Conservation (phyloP, 2,797 vertebrate species). For the Threskiornis aethiopicus region DNA sequence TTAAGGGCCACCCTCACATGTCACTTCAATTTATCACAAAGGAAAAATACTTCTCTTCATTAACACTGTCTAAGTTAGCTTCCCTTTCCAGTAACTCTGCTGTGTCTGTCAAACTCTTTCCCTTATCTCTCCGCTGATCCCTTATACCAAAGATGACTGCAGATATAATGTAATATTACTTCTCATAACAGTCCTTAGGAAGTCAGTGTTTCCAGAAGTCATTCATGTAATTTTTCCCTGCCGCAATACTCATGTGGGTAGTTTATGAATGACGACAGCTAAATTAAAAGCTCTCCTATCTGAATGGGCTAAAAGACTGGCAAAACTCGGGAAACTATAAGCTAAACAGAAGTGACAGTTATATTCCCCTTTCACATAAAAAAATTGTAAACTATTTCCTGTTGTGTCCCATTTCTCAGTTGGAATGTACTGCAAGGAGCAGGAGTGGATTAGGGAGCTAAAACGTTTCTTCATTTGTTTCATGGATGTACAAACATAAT, state of each 20-base stretch:
- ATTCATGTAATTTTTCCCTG: constrained; percentile 40
- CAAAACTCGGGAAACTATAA: constrained; percentile 67
- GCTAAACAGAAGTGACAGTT: constrained; percentile 86
- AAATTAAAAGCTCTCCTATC: constrained; percentile 63
- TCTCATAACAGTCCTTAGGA: constrained; percentile 31
- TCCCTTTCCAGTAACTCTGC: constrained; percentile 1
- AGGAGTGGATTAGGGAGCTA: constrained; percentile 72
- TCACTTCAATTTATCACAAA: constrained; percentile 16
- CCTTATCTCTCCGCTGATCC: not conserved
- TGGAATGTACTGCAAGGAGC: constrained; percentile 79
- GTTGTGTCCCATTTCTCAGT: constrained; percentile 84
- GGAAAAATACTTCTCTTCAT: constrained; percentile 8
- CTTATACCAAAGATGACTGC: not conserved
- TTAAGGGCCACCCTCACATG: constrained; percentile 7
- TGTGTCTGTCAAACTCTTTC: not conserved
- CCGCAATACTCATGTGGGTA: constrained; percentile 30
- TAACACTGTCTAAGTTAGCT: not conserved
- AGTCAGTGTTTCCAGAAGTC: constrained; percentile 51
- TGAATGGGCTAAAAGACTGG: constrained; percentile 77
- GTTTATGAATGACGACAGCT: constrained; percentile 35
- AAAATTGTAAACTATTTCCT: constrained; percentile 82
- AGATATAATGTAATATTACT: constrained; percentile 9
- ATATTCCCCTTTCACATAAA: constrained; percentile 77
- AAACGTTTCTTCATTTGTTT: constrained; percentile 2
- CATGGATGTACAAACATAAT: not conserved